Evolutionary conservation across 2,888 invertebrate genomes (phyloP), one percentile per base, ranked within the genome.

Genomic region (Xanthia icteritia): DNA sequence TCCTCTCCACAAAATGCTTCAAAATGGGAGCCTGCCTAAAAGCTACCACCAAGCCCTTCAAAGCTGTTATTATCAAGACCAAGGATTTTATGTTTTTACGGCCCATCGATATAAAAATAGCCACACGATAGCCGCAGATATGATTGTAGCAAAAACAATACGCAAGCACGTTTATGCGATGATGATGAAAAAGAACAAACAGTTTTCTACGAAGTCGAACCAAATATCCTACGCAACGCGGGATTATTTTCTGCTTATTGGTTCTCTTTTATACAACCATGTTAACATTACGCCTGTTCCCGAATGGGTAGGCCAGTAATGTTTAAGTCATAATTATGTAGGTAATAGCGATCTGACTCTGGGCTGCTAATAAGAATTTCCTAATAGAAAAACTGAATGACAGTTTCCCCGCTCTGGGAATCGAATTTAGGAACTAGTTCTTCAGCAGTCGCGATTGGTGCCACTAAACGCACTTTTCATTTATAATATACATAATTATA

Each of bases 71-170:
- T n/a, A 42, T 48, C 17, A 63, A 0, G 31, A 27, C 27, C 27
- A 64, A 79, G 15, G 36, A 56, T 56, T 79, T 61, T 56, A 54
- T n/a, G 31, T 64, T 78, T 79, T 64, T 51, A 36, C 5, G 11
- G 27, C 4, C 5, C 20, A 42, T 51, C 31, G 42, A 80, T 36
- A 58, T 51, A 72, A 73, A 71, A 72, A 65, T 42, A 9, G 56
- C 71, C 61, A 39, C 61, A 71, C 5, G 39, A 71, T 51, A 51
- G 39, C 72, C 64, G 64, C 78, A 64, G 48, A 79, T 42, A 42
- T 78, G 73, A 79, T 78, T 79, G 77, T 36, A 63, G 64, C 80
- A 79, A 79, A 79, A 78, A 79, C 72, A 79, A 79, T 79, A 36
- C 31, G 27, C 23, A 45, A 39, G 3, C 60, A 51, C 60, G 13